Evolutionary conservation across 2,113 vertebrate species (phyloP), one percentile per base, ranked within the genome.

Genomic region (Pseudois nayaur): DNA sequence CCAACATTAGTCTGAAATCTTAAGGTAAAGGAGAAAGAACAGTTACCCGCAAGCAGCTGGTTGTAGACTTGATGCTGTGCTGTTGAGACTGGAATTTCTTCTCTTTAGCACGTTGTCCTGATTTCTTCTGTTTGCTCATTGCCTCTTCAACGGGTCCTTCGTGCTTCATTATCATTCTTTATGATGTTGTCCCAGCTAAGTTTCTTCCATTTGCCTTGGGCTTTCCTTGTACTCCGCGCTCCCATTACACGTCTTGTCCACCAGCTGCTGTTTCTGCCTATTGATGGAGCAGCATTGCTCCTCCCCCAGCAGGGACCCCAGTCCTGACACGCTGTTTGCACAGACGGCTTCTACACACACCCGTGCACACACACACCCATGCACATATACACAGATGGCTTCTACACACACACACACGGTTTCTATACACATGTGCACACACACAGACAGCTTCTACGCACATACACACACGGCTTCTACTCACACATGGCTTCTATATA

Each of bases 121-220:
- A 92, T 97, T 95, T 96, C 88, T 98, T 94, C 45, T 87, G 31
- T 94, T 97, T 98, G 67, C 62, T 89, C 52, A 81, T 64, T 96
- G 93, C 87, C 79, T 97, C 94, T 94, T 95, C 74, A 96, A 89
- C n/a, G 67, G 87, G 71, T 94, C 89, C 93, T 96, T 87, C 76
- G 89, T 97, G 91, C 87, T 94, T 95, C 84, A 82, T 95, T 91
- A 82, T 79, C 14, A 0, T 95, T 95, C 81, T 95, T 96, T 97
- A 89, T 94, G 83, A 84, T 79, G 83, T 64, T 92, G 54, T 97
- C 71, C 95, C 40, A 93, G 89, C 87, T 97, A 87, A 82, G 89
- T 96, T 89, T 95, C 91, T 96, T 97, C 89, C 57, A 82, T 94
- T 95, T 98, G 93, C 96, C 93, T 89, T 74, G 50, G 97, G 92